These are phyloP conservation scores for Micrasema longulum DNA, from an alignment of 1,140 invertebrate species.

Conservation along the genomic window DNA sequence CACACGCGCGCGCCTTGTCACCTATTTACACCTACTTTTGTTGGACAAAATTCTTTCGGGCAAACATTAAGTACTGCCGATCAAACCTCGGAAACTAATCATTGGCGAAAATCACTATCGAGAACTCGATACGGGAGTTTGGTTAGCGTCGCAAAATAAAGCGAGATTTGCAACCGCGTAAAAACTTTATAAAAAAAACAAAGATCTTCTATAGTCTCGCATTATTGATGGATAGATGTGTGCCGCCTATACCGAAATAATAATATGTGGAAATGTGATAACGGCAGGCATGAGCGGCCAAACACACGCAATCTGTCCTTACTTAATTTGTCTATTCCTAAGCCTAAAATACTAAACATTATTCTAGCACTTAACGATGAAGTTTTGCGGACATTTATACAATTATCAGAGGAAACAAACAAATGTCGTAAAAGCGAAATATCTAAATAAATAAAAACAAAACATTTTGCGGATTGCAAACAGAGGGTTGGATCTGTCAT, in stretches of 20 bases:
- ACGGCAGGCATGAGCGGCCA: no score
- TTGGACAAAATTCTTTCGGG: no score
- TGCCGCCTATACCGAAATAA: neutral
- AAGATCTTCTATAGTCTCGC: no score
- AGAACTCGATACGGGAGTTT: neutral
- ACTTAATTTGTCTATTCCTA: slow-evolving; percentile 34
- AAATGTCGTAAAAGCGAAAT: no score
- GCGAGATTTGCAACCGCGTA: no score
- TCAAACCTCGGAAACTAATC: no score
- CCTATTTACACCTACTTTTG: slow-evolving; percentile 8
- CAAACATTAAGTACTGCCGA: no score
- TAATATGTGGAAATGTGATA: slow-evolving; percentile 8
- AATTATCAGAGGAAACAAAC: slow-evolving; percentile 15
- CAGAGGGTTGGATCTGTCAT: neutral
- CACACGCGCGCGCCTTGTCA: no score
- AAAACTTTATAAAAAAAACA: no score
- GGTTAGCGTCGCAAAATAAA: neutral
- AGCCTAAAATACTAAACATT: slow-evolving; percentile 38
- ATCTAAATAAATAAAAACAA: neutral
- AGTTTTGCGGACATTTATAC: slow-evolving; percentile 36
- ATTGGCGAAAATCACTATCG: no score
- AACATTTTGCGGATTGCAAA: neutral
- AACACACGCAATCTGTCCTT: neutral
- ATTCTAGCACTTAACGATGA: slow-evolving; percentile 28
- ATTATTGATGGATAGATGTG: no score